Evolutionary conservation across 2,797 vertebrate genomes (phyloP).

Genomic region (Halcyon smyrnensis): DNA sequence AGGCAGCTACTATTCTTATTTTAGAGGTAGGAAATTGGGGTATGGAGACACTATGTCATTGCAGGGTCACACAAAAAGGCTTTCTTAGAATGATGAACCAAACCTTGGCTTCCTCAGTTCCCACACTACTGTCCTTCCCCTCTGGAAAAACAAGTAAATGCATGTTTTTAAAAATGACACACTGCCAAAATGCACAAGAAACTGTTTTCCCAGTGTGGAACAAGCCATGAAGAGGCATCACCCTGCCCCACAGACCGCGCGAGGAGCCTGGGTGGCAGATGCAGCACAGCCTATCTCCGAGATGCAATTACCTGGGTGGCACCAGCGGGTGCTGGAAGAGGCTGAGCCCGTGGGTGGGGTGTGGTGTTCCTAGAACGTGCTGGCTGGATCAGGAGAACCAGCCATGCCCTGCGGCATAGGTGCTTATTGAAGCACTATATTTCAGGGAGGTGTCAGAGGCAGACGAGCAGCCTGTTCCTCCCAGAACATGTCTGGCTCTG

Average conservation of each 20-base stretch:
- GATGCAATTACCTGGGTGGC: not conserved
- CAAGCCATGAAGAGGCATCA: not conserved
- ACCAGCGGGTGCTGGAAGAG: slow-evolving; percentile 1
- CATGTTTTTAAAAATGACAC: not conserved
- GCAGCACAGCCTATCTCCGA: not conserved
- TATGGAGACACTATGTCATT: not conserved
- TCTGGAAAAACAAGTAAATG: slow-evolving; percentile 6
- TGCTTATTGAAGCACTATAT: not conserved
- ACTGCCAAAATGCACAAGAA: not conserved
- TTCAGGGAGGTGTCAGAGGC: slow-evolving; percentile 51
- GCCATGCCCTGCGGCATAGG: not conserved
- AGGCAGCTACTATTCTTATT: not conserved
- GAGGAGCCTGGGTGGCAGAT: not conserved
- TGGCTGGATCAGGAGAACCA: not conserved
- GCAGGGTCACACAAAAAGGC: not conserved
- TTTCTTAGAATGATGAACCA: not conserved
- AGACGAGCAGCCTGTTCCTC: slow-evolving; percentile 28
- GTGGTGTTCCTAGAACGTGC: slow-evolving; percentile 46
- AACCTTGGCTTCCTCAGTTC: not conserved
- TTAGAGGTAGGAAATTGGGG: not conserved
- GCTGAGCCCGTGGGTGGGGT: not conserved
- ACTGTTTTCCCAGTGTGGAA: not conserved
- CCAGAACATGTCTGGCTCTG: slow-evolving; percentile 57
- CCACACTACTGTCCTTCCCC: not conserved
- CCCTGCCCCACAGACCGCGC: not conserved